These are phyloP conservation scores for Rhyacophila brunnea DNA, from an alignment of 1,140 invertebrate genomes.

Conservation along the genomic window DNA sequence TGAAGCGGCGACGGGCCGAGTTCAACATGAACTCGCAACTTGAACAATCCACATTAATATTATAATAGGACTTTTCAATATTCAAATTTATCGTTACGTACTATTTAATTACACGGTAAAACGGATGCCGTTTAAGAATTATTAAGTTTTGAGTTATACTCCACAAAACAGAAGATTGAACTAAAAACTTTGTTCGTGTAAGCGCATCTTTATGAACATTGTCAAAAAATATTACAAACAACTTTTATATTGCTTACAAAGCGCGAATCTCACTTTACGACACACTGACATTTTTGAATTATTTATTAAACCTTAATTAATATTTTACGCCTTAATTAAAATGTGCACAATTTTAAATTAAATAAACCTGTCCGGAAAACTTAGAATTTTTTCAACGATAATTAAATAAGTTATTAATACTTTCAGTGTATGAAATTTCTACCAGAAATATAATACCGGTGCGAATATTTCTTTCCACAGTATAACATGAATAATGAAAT, in stretches of 20 bases:
- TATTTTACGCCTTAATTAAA: too few species aligned
- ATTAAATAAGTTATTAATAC: too few species aligned
- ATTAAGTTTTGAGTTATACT: slow-evolving; percentile 20
- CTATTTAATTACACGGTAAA: background rate
- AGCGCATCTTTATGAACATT: background rate
- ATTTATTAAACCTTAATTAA: too few species aligned
- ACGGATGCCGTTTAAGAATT: slow-evolving; percentile 27
- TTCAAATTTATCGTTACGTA: background rate
- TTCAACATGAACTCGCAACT: slow-evolving; percentile 20
- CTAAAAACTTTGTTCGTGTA: background rate
- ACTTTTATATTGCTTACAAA: background rate
- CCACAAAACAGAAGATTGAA: slow-evolving; percentile 22
- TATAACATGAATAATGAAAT: too few species aligned
- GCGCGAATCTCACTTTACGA: slow-evolving; percentile 5
- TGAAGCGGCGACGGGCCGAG: background rate
- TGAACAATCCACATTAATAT: too few species aligned
- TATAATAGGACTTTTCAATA: background rate
- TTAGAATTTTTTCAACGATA: too few species aligned
- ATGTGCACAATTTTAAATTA: too few species aligned
- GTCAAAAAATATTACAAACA: background rate
- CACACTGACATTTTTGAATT: background rate
- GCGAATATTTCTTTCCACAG: too few species aligned
- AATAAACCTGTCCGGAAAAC: too few species aligned
- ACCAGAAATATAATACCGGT: too few species aligned
- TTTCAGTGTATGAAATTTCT: too few species aligned